Base-by-base conservation (phyloP, 2,888 invertebrate genomes). In the Lasiommata megera region DNA sequence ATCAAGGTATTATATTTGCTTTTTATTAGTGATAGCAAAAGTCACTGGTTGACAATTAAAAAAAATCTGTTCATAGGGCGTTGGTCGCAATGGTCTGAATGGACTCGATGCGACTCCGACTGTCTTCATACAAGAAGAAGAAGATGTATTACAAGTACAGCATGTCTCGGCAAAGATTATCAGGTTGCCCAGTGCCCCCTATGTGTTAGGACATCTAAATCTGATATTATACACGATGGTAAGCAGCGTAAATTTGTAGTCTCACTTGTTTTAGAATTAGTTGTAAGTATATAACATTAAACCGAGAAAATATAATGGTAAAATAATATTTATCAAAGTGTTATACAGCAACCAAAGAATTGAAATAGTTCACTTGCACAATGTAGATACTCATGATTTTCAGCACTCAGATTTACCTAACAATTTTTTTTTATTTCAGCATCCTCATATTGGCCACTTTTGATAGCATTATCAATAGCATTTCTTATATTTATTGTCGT, bases 61-160 rank as follows among this genome's bases (percentile, higher is more conserved):
- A 23, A 23, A 23, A 23, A 23, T 3, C 23, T 23, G 23, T 23
- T 23, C 23, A 3, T 11, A 89, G 96, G 96, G 63, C 92, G 93
- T 48, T 97, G 97, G 97, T 94, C 96, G 0, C 92, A 93, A 64
- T 97, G 97, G 97, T 96, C 97, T 5, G 94, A 96, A 34, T 98
- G 98, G 98, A 96, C 97, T 11, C 93, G 94, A 54, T 99, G 99
- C 80, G 96, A 96, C 73, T 92, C 94, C 36, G 96, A 98, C 79
- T 98, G 99, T 80, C 93, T 94, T 58, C 96, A 97, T 80, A 94
- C 94, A 63, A 93, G 97, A 64, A 93, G 98, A 62, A 91, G 95
- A 66, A 93, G 94, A 63, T 99, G 99, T 84, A 80, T 89, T 1
- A 76, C 76, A 29, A 81, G 81, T 52, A 63, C 79, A 0, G 79